Evolutionary conservation across 2,113 vertebrate species (phyloP), one percentile per base, ranked within the genome.

Genomic region (Monopterus albus): DNA sequence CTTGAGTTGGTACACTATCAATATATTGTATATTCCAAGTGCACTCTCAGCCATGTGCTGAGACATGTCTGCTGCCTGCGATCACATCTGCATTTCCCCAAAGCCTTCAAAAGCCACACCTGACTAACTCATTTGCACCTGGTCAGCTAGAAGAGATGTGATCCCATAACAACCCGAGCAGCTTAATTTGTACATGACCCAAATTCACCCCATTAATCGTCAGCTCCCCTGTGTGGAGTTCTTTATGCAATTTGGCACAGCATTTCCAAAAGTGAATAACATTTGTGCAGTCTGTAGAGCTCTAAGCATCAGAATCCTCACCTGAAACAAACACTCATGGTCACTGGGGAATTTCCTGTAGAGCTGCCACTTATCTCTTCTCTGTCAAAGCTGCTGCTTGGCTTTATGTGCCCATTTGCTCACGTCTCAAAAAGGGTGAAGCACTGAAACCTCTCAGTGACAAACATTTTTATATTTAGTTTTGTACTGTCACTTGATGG

Each of bases 61-160:
- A 68, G 55, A 63, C 46, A 25, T 28, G 56, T 78, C 70, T 81
- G 57, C 58, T 56, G 35, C 21, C 59, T n/a, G 60, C 3, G 3
- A 58, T 33, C 61, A 70, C 72, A 45, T 77, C 61, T 67, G 68
- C 50, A 57, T 55, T 26, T 51, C 70, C 35, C 57, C 50, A 67
- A 36, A 56, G 70, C 66, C 70, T 57, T 67, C 49, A 31, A 26
- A 58, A 8, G 63, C 39, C 61, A 79, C 84, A 87, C 78, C 84
- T 79, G 80, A 86, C 60, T 50, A 73, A 49, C 71, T 83, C 61
- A 75, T 81, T 75, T 73, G 75, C 62, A 81, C 33, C 69, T 72
- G 61, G 43, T 79, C 77, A 55, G 36, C 67, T 59, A 78, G 77
- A 81, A 83, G 21, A 53, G 47, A 78, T 60, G 33, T 26, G 63